phyloP scores from a whole-genome alignment of 1,140 invertebrate species.

The Lucilia cuprina region DNA sequence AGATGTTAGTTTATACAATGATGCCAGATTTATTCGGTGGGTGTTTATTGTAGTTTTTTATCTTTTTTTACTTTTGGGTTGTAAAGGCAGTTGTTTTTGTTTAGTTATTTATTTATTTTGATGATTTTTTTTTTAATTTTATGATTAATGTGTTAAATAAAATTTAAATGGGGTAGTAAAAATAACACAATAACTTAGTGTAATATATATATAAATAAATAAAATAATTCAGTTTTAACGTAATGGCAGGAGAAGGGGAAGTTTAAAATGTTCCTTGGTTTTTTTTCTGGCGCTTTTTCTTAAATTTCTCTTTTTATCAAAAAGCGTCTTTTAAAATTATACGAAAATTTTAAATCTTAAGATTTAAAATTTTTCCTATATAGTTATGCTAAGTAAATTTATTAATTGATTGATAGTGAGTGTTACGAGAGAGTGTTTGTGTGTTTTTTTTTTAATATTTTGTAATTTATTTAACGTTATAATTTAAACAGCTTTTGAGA shows the following conservation, averaged over 20 bases:
- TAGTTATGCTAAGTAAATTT: not conserved
- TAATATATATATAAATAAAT: not conserved
- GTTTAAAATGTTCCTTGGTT: not conserved
- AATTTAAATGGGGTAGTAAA: not conserved
- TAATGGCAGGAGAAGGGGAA: not conserved
- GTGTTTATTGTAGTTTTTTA: slow-evolving; percentile 9
- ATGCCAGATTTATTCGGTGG: slow-evolving; percentile 1
- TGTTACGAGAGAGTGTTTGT: not conserved
- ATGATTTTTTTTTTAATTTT: not conserved
- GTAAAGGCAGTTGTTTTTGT: slow-evolving; percentile 19
- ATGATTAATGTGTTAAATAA: not conserved
- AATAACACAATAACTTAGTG: not conserved
- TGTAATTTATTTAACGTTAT: not conserved
- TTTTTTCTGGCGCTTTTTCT: not conserved
- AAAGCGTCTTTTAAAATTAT: not conserved
- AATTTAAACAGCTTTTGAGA: not conserved
- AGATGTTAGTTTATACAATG: not conserved
- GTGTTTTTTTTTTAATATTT: no score
- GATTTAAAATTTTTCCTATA: not conserved
- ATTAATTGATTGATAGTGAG: not conserved
- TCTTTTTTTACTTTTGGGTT: slow-evolving; percentile 8
- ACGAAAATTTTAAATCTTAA: not conserved
- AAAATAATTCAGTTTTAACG: slow-evolving; percentile 6
- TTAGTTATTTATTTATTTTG: not conserved
- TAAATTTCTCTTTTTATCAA: not conserved